Conservation (phyloP, 2,113 vertebrate genomes). For the Pelodiscus sinensis region DNA sequence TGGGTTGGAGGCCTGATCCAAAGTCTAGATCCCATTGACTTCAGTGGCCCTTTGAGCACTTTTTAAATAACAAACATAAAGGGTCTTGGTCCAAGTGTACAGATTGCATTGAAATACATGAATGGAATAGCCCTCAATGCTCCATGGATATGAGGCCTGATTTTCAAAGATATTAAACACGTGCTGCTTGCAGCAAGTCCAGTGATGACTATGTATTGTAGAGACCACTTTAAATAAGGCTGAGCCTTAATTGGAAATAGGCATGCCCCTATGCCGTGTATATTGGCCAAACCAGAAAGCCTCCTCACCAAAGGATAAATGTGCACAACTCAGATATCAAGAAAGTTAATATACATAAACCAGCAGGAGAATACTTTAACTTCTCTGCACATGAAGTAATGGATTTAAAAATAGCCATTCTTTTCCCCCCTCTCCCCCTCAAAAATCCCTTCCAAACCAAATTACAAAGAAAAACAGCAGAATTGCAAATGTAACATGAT, state of each 20-base stretch:
- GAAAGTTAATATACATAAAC: too few relatives aligned
- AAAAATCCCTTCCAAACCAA: too few relatives aligned
- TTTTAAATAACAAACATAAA: slow-evolving; percentile 4
- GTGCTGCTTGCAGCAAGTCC: neutral
- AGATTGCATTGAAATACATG: neutral
- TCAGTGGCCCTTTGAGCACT: neutral
- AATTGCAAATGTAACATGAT: too few relatives aligned
- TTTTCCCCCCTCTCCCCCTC: too few relatives aligned
- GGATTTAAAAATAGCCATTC: too few relatives aligned
- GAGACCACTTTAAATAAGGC: slow-evolving; percentile 10
- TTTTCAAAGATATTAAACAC: slow-evolving; percentile 22
- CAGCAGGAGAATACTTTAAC: too few relatives aligned
- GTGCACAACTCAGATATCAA: too few relatives aligned
- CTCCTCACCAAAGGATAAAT: too few relatives aligned
- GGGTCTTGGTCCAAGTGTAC: neutral
- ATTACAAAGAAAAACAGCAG: too few relatives aligned
- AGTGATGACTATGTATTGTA: slow-evolving; percentile 5
- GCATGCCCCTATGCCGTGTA: too few relatives aligned
- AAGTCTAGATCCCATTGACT: neutral
- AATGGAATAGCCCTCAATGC: neutral
- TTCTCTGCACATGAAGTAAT: too few relatives aligned
- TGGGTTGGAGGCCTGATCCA: neutral
- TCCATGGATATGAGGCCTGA: neutral
- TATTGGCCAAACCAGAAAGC: too few relatives aligned
- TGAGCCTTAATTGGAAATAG: neutral